Evolutionary conservation across 2,113 vertebrate genomes (phyloP).

Genomic region (Tinamus guttatus): DNA sequence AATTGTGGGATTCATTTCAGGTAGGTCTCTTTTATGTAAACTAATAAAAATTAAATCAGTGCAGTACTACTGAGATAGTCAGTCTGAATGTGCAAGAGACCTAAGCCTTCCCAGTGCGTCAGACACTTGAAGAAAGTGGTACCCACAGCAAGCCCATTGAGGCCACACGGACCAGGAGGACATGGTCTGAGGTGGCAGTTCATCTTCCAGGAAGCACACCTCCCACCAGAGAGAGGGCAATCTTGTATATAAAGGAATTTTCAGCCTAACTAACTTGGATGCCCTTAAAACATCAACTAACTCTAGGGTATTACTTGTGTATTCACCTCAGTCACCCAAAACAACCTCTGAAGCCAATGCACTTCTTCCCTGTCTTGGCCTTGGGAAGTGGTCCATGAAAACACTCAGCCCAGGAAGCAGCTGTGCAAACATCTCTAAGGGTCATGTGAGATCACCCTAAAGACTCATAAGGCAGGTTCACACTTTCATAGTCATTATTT

Average conservation of each 20-base stretch:
- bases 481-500: background rate
- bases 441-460: background rate
- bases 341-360: background rate
- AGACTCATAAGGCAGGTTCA: background rate
- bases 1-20: background rate
- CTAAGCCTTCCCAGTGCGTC: background rate
- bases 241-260: background rate
- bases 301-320: background rate
- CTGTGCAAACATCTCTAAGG: conserved; percentile 9
- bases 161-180: accelerated
- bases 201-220: background rate
- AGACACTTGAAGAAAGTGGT: background rate
- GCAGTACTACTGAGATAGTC: background rate
- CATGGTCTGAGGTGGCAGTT: background rate
- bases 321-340: background rate
- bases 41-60: background rate
- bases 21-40: background rate
- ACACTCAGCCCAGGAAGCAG: background rate
- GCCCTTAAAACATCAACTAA: background rate
- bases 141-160: background rate
- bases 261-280: background rate
- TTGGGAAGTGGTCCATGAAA: background rate
- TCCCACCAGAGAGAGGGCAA: background rate
- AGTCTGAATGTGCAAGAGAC: background rate
- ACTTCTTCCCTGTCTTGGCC: background rate